Conservation (phyloP, 2,888 invertebrate genomes). For the Girardia tigrina region DNA sequence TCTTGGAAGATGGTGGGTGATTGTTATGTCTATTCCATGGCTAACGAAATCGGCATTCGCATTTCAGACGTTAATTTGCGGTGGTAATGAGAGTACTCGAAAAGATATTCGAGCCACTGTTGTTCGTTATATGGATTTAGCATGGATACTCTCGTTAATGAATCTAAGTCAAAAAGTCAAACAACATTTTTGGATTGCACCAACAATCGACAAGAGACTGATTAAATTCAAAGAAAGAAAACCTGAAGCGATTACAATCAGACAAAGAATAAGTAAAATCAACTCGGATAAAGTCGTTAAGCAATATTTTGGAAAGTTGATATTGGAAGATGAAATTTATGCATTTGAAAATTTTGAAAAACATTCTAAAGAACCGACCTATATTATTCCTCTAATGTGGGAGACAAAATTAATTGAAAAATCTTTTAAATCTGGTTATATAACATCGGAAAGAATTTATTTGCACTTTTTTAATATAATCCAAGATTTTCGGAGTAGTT, state of each 20-base stretch:
- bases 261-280: not conserved
- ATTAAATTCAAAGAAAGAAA: not conserved
- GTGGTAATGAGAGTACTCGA: not conserved
- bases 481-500: not conserved
- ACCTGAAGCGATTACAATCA: not conserved
- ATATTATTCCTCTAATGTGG: not conserved
- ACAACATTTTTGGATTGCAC: not conserved
- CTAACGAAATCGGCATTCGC: not conserved
- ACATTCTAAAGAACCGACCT: not conserved
- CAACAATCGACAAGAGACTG: not conserved
- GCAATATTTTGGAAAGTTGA: not conserved
- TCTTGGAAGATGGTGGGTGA: not conserved
- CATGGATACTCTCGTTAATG: conserved; percentile 5
- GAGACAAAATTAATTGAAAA: not conserved
- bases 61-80: not conserved
- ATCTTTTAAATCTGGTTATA: not conserved
- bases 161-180: conserved; percentile 5
- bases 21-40: not conserved
- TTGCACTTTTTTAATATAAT: not conserved
- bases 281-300: not conserved
- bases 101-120: not conserved
- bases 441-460: not conserved
- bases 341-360: conserved; percentile 14
- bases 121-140: conserved; percentile 2
- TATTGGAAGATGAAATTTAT: not conserved